phyloP scores from a whole-genome alignment of 2,113 vertebrate genomes.

The Eptesicus fuscus region DNA sequence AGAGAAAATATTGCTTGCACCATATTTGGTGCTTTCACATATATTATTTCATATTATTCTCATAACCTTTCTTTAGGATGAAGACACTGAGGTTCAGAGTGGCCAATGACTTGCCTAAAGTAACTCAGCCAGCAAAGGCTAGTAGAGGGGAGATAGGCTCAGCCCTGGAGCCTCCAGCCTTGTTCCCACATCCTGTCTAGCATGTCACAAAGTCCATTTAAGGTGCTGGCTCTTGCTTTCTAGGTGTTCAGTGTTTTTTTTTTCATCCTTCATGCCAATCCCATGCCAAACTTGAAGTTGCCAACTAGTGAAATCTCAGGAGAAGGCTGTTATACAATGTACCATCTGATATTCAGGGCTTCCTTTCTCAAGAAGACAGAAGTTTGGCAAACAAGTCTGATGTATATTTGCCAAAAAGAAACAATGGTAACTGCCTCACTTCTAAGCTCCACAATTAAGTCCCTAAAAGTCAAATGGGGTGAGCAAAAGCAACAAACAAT shows the following conservation, averaged over 20 bases:
- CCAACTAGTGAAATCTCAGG: conserved; percentile 38
- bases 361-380: conserved; percentile 37
- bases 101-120: not conserved
- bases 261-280: not conserved
- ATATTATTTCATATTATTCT: not conserved
- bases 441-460: not conserved
- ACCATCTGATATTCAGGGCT: conserved; percentile 6
- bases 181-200: not conserved
- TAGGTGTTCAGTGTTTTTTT: not conserved
- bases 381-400: conserved; percentile 34
- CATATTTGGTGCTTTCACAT: not conserved
- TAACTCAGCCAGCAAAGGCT: not conserved
- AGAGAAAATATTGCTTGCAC: not conserved
- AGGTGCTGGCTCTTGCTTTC: not conserved
- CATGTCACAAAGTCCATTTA: not conserved
- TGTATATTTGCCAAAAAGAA: conserved; percentile 29
- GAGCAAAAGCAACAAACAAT: not conserved
- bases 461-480: not conserved
- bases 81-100: not conserved
- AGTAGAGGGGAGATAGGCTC: not conserved
- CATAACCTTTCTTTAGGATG: not conserved
- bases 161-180: not conserved
- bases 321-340: conserved; percentile 22
- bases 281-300: conserved; percentile 29
- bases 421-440: conserved; percentile 5